These are phyloP conservation scores for Andrena chrysosceles DNA, from an alignment of 2,888 invertebrate genomes.

Conservation along the genomic window DNA sequence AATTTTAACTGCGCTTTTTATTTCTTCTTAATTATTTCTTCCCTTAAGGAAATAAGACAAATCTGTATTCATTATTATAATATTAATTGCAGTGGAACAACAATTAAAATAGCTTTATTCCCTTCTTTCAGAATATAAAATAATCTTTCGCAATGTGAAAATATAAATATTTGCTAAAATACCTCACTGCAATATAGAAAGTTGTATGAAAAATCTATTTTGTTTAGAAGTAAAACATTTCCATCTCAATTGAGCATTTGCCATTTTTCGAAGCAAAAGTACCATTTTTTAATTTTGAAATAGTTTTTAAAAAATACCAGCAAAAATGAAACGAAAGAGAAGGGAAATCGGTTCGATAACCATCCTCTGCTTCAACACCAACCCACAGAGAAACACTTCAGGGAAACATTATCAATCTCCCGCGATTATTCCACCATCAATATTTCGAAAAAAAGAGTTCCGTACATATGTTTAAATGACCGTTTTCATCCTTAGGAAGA, in stretches of 20 bases:
- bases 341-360: slow-evolving; percentile 50
- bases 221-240: neutral
- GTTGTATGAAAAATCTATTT: neutral
- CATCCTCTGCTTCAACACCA: slow-evolving; percentile 31
- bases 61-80: no score
- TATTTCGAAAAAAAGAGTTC: neutral
- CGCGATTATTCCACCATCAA: slow-evolving; percentile 20
- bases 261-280: slow-evolving; percentile 30
- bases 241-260: neutral
- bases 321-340: slow-evolving; percentile 20
- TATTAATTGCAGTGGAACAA: no score
- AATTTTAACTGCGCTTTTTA: no score
- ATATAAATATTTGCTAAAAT: no score
- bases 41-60: no score
- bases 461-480: neutral
- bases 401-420: slow-evolving; percentile 57
- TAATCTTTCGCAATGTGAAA: no score
- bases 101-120: no score
- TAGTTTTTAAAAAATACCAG: slow-evolving; percentile 10
- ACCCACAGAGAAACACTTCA: slow-evolving; percentile 57
- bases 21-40: no score
- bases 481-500: no score
- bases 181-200: neutral
- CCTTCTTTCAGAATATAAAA: no score
- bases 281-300: slow-evolving; percentile 15